phyloP scores from a whole-genome alignment of 2,113 vertebrate species.

The Salvelinus sp. region DNA sequence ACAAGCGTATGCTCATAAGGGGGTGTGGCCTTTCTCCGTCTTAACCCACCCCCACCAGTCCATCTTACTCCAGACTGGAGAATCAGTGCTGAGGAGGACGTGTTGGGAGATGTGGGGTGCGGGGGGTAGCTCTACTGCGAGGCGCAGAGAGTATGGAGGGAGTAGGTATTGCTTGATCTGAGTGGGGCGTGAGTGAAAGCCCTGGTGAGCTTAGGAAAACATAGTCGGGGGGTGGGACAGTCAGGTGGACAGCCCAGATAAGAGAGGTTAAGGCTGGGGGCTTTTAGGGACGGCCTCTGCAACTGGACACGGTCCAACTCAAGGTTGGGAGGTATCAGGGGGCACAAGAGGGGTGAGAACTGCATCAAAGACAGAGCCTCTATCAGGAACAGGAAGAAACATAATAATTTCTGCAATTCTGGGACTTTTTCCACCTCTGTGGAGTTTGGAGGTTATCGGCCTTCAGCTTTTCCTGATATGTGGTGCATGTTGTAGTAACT shows the following conservation, averaged over 20 bases:
- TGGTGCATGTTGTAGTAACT: too few relatives aligned
- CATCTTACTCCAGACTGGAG: constrained; percentile 3
- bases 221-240: constrained; percentile 55
- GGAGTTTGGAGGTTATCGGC: background rate
- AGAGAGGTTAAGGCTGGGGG: constrained; percentile 70
- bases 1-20: constrained; percentile 77
- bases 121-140: background rate
- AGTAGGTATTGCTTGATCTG: background rate
- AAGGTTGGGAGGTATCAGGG: constrained; percentile 21
- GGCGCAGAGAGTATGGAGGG: background rate
- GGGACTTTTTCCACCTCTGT: constrained; percentile 23
- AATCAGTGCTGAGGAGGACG: constrained; percentile 40
- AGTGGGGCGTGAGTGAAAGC: constrained; percentile 30
- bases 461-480: too few relatives aligned
- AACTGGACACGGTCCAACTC: constrained; percentile 60
- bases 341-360: constrained; percentile 55
- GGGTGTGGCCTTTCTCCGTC: constrained; percentile 78
- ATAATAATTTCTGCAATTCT: constrained; percentile 20
- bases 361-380: constrained; percentile 69
- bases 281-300: constrained; percentile 57
- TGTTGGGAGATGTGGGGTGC: constrained; percentile 33
- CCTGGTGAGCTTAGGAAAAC: constrained; percentile 63
- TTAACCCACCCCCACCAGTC: constrained; percentile 29
- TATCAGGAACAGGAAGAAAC: constrained; percentile 26
- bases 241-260: constrained; percentile 72